Conservation (phyloP, 2,888 invertebrate genomes). For the Tetramorium bicarinatum region DNA sequence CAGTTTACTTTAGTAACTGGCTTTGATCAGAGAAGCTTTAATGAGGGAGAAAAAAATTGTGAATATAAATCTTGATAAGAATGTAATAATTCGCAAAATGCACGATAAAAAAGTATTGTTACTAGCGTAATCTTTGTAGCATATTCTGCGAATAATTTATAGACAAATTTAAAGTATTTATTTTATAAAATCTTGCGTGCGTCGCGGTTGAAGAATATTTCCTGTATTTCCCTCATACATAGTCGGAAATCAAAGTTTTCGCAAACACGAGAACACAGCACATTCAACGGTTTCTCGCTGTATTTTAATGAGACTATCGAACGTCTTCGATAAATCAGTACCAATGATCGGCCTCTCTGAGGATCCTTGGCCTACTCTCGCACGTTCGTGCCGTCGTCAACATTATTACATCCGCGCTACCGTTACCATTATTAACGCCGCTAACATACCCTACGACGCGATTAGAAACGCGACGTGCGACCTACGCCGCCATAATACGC, state of each 20-base stretch:
- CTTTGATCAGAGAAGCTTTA: neutral
- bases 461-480: slow-evolving; percentile 77
- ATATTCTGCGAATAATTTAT: neutral
- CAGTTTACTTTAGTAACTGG: neutral
- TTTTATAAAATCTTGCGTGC: neutral
- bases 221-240: neutral
- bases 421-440: slow-evolving; percentile 72
- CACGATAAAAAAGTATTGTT: neutral
- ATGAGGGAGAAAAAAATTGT: neutral
- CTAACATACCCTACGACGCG: slow-evolving; percentile 64
- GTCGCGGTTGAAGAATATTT: neutral
- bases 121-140: neutral
- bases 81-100: neutral
- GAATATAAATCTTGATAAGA: neutral
- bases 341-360: slow-evolving; percentile 49
- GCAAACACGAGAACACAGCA: neutral
- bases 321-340: slow-evolving; percentile 62
- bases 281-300: slow-evolving; percentile 8
- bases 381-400: slow-evolving; percentile 59
- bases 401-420: slow-evolving; percentile 63
- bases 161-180: neutral
- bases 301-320: slow-evolving; percentile 55
- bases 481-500: slow-evolving; percentile 79
- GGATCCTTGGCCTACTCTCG: slow-evolving; percentile 75
- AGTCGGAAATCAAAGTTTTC: neutral